Evolutionary conservation across 2,888 invertebrate species (phyloP).

Genomic region (Limnephilus lunatus): DNA sequence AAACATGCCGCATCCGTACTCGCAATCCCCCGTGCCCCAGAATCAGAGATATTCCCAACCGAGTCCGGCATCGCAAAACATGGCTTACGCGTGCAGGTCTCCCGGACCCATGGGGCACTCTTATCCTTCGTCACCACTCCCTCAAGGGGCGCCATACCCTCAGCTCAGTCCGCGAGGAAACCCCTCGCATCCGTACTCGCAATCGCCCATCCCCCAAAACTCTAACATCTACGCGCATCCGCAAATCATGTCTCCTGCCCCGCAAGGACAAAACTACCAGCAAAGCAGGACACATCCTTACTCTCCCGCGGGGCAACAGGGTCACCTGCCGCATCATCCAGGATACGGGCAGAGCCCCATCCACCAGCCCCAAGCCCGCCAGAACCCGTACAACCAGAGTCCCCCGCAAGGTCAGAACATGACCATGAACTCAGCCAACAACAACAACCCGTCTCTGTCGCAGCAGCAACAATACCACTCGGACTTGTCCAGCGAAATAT

Average conservation of each 20-base stretch:
- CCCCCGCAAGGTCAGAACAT: constrained; percentile 68
- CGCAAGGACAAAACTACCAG: constrained; percentile 66
- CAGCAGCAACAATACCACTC: constrained; percentile 76
- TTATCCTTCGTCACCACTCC: constrained; percentile 67
- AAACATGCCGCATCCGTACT: constrained; percentile 65
- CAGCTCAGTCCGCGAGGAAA: constrained; percentile 70
- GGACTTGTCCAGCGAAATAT: constrained; percentile 87
- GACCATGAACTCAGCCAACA: constrained; percentile 67
- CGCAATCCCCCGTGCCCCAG: constrained; percentile 66
- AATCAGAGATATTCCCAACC: constrained; percentile 67
- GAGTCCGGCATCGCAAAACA: constrained; percentile 65
- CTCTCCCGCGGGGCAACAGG: constrained; percentile 68
- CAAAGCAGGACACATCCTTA: constrained; percentile 69
- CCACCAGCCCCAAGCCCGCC: constrained; percentile 68
- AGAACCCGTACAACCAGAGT: constrained; percentile 69
- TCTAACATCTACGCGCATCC: constrained; percentile 63
- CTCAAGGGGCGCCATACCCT: constrained; percentile 69
- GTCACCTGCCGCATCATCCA: constrained; percentile 59
- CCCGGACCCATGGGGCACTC: constrained; percentile 63
- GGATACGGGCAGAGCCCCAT: constrained; percentile 68
- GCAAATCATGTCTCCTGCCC: constrained; percentile 67
- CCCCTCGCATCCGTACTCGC: constrained; percentile 67
- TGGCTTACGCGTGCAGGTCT: constrained; percentile 66
- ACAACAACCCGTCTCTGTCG: constrained; percentile 47
- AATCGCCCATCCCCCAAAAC: constrained; percentile 67